A percentile compares a stretch with the other conserved stretches of the same genome.
Conservation (phyloP, 2,113 vertebrate genomes). For the Lophochroa leadbeateri region DNA sequence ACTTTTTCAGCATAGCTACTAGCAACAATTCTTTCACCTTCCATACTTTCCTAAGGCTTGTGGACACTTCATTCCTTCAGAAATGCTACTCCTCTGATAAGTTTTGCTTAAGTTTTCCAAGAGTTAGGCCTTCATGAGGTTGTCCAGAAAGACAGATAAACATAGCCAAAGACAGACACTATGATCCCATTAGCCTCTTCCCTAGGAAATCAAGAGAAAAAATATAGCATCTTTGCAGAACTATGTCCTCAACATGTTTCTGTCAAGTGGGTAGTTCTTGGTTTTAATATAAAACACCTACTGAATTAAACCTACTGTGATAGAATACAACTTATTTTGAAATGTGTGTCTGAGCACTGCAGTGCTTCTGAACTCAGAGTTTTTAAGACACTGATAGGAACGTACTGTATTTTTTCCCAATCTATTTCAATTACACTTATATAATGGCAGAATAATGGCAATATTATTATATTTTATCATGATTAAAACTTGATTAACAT, state of each 20-base stretch:
- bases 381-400: conserved; percentile 10
- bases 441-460: conserved; percentile 32
- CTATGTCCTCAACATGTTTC: neutral
- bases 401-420: neutral
- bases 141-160: neutral
- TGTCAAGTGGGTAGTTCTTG: neutral
- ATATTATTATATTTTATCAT: conserved; percentile 57
- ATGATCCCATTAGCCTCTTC: neutral
- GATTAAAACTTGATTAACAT: conserved; percentile 65
- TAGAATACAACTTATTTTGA: neutral
- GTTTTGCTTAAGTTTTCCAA: neutral
- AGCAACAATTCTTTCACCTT: neutral
- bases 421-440: conserved; percentile 60
- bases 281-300: neutral
- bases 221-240: neutral
- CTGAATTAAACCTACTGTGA: neutral
- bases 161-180: neutral
- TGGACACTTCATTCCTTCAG: neutral
- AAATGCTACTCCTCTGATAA: neutral
- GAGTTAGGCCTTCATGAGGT: neutral
- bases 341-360: neutral
- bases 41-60: neutral
- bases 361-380: neutral
- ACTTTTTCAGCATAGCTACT: neutral
- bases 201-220: neutral